Conservation (phyloP, 2,113 vertebrate species). For the Thalassarche chlororhynchos region DNA sequence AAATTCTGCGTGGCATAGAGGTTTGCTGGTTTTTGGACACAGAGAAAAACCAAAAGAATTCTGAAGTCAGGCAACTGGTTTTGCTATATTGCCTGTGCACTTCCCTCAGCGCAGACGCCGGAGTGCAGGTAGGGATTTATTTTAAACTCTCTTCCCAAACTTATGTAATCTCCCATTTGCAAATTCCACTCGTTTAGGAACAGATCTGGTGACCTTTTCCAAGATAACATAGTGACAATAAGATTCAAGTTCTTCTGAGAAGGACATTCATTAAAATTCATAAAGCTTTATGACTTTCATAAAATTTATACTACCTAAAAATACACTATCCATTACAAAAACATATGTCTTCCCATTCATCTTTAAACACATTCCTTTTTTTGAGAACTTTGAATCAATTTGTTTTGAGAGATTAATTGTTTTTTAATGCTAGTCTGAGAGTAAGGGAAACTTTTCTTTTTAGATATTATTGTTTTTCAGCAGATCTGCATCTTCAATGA, state of each 20-base stretch:
- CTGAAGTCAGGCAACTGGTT: neutral
- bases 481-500: neutral
- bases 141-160: neutral
- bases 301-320: neutral
- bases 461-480: neutral
- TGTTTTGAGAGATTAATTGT: neutral
- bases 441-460: neutral
- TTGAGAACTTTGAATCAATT: neutral
- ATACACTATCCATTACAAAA: neutral
- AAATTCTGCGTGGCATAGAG: neutral
- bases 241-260: neutral
- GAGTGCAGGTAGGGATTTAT: neutral
- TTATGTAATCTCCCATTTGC: neutral
- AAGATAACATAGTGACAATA: neutral
- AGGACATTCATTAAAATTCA: neutral
- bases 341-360: neutral
- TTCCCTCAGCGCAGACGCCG: neutral
- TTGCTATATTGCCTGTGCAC: neutral
- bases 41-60: neutral
- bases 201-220: neutral
- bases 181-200: neutral
- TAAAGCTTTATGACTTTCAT: neutral
- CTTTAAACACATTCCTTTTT: neutral
- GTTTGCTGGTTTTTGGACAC: neutral
- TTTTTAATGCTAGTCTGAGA: neutral